Percentiles rank a stretch among this genome's conserved stretches.
phyloP scores from a whole-genome alignment of 35 echinoderm and acorn worm species.

The Diadema setosum region DNA sequence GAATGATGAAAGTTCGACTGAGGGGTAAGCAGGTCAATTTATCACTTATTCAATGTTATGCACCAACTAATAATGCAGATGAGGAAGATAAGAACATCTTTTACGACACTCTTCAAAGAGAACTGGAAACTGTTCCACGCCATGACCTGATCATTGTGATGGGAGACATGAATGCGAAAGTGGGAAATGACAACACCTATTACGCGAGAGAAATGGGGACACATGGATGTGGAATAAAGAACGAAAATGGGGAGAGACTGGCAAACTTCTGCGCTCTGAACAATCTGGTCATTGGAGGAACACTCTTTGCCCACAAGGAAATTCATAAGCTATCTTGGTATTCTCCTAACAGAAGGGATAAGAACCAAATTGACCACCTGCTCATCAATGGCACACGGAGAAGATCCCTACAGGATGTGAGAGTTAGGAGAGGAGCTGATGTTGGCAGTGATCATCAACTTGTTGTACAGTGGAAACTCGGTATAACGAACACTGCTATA shows the following conservation, averaged over 20 bases:
- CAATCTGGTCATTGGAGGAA: not conserved
- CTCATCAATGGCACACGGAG: not conserved
- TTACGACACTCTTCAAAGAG: not conserved
- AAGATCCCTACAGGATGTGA: conserved; percentile 14
- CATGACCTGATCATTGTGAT: not conserved
- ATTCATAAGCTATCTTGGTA: not conserved
- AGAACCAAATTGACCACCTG: conserved; percentile 33
- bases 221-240: not conserved
- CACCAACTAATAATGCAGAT: conserved; percentile 14
- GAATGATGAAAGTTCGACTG: not conserved
- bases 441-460: conserved; percentile 37
- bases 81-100: not conserved
- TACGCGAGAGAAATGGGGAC: not conserved
- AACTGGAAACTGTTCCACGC: not conserved
- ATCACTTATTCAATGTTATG: conserved; percentile 5
- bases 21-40: not conserved
- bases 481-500: no score
- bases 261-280: conserved; percentile 11
- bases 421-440: conserved; percentile 35
- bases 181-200: conserved; percentile 13
- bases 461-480: not conserved
- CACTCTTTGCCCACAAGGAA: not conserved
- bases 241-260: conserved; percentile 16
- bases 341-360: not conserved
- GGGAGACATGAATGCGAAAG: conserved; percentile 25